Conservation (phyloP, 1,140 invertebrate genomes). For the Micrasema longulum region DNA sequence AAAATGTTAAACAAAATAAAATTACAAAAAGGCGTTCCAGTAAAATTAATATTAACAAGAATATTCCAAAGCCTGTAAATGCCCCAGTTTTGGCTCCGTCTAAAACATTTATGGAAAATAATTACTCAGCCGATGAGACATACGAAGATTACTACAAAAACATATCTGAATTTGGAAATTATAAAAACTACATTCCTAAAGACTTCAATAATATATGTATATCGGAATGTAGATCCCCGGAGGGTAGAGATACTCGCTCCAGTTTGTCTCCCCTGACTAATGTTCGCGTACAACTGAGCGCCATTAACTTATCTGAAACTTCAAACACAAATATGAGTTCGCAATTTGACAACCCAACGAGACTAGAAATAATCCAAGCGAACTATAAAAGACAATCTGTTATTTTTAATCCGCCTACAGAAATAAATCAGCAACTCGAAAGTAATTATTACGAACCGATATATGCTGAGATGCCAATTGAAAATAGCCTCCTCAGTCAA, state of each 20-base stretch:
- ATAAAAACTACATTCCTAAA: conserved; percentile 32
- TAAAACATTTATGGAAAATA: background rate
- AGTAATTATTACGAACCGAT: background rate
- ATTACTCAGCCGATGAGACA: no score
- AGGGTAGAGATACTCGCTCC: no score
- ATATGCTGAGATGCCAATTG: background rate
- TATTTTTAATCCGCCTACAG: conserved; percentile 25
- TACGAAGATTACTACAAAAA: conserved; percentile 17
- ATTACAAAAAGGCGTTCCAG: conserved; percentile 8
- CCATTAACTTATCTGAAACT: no score
- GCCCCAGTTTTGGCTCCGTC: background rate
- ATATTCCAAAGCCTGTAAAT: background rate
- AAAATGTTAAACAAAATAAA: background rate
- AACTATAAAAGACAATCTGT: conserved; percentile 43
- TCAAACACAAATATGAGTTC: no score
- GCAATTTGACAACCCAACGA: background rate
- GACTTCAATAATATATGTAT: conserved; percentile 1
- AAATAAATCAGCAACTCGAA: no score
- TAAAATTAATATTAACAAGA: background rate
- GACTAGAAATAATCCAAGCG: conserved; percentile 43
- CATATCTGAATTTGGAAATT: conserved; percentile 21
- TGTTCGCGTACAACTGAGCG: no score
- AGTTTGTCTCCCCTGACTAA: no score
- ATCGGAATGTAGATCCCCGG: no score
- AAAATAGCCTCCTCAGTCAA: background rate